Evolutionary conservation across 2,113 vertebrate species (phyloP).

Genomic region (Emydura subglobosa): DNA sequence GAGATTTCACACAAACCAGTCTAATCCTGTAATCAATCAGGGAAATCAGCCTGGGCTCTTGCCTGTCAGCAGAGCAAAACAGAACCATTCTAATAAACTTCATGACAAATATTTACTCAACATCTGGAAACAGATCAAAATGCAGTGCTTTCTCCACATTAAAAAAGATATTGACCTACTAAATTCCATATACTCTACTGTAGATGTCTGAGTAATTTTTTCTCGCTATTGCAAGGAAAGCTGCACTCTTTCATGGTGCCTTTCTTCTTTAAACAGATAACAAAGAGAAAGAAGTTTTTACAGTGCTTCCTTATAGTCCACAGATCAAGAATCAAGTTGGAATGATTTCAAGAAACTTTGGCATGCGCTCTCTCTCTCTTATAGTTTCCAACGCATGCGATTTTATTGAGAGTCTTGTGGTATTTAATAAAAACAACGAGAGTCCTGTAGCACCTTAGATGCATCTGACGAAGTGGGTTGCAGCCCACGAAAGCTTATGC

Average conservation of each 20-base stretch:
- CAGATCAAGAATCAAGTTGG: background rate
- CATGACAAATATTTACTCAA: background rate
- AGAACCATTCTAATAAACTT: background rate
- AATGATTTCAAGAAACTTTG: background rate
- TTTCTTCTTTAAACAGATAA: background rate
- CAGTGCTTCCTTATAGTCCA: background rate
- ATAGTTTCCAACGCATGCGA: background rate
- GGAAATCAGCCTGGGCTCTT: background rate
- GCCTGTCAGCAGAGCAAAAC: background rate
- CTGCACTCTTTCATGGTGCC: background rate
- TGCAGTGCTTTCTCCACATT: background rate
- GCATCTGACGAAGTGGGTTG: too few species aligned
- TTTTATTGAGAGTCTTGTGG: background rate
- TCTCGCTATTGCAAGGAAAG: background rate
- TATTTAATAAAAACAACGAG: background rate
- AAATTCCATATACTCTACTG: background rate
- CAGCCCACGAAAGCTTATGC: too few species aligned
- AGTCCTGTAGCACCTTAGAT: too few species aligned
- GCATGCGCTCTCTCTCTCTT: background rate
- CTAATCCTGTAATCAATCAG: background rate
- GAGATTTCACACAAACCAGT: background rate
- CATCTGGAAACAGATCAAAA: background rate
- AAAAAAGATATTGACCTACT: background rate
- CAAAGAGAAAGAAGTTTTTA: background rate
- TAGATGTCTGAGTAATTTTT: background rate